Conservation (phyloP, 2,113 vertebrate species). For the Athene noctua region DNA sequence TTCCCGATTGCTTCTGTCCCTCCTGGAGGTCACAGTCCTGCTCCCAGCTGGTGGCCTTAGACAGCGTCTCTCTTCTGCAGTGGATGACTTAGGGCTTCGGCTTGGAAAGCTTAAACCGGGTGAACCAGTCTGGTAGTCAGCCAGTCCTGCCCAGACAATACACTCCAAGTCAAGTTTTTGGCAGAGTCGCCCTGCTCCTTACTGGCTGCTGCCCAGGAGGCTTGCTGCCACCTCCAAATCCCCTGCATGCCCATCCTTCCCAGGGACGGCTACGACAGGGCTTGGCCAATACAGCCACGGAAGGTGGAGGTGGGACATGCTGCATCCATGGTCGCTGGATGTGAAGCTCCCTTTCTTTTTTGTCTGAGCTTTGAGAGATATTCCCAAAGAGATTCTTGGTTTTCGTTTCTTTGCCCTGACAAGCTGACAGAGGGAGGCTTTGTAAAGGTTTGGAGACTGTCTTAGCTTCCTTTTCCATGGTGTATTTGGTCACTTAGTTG, state of each 20-base stretch:
- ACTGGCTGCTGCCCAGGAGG: not conserved
- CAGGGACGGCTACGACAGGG: not conserved
- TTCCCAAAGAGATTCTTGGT: not conserved
- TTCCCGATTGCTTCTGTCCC: not conserved
- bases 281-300: not conserved
- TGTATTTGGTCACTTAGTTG: no score
- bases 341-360: not conserved
- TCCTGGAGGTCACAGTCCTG: not conserved
- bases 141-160: not conserved
- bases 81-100: not conserved
- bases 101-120: conserved; percentile 20
- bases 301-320: not conserved
- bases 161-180: not conserved
- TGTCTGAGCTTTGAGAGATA: not conserved
- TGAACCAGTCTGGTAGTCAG: conserved; percentile 59
- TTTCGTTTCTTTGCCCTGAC: not conserved
- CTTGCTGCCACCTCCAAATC: not conserved
- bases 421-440: not conserved
- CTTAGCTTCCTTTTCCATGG: no score
- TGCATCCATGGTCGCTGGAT: accelerated
- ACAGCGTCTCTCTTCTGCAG: not conserved
- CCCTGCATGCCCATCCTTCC: not conserved
- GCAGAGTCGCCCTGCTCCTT: not conserved
- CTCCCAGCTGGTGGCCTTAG: not conserved
- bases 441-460: not conserved